These are phyloP conservation scores for Tiliacea aurago DNA, from an alignment of 2,888 invertebrate species.

Conservation along the genomic window DNA sequence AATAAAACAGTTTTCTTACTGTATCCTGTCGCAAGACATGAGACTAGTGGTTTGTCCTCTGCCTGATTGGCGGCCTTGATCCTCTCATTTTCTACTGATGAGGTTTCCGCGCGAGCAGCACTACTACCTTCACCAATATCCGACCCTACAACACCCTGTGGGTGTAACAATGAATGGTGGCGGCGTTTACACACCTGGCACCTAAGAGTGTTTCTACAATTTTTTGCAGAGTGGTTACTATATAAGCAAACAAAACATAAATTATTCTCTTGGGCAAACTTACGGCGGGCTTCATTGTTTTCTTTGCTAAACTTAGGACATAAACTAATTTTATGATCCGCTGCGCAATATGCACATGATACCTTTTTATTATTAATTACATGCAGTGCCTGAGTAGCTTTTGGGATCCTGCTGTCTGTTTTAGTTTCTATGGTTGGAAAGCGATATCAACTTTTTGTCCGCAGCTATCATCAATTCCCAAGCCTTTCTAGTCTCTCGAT, in stretches of 20 bases:
- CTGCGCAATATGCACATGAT: not conserved
- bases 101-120: no score
- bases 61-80: no score
- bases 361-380: not conserved
- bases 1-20: no score
- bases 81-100: no score
- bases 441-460: not conserved
- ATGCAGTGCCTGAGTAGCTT: not conserved
- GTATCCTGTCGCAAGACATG: no score
- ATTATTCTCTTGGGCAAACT: slow-evolving; percentile 21
- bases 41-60: no score
- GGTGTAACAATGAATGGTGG: slow-evolving; percentile 26
- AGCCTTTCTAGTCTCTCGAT: not conserved
- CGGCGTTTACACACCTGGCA: slow-evolving; percentile 15
- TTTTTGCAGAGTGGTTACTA: slow-evolving; percentile 51
- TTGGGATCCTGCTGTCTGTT: not conserved
- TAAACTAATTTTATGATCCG: not conserved
- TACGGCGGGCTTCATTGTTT: not conserved
- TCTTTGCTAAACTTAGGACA: slow-evolving; percentile 1
- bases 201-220: slow-evolving; percentile 36
- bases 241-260: slow-evolving; percentile 12
- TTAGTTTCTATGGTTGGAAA: not conserved
- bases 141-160: not conserved
- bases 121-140: no score
- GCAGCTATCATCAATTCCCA: slow-evolving; percentile 2